phyloP scores from a whole-genome alignment of 2,797 vertebrate species.

The Mormyrops boulengeri region DNA sequence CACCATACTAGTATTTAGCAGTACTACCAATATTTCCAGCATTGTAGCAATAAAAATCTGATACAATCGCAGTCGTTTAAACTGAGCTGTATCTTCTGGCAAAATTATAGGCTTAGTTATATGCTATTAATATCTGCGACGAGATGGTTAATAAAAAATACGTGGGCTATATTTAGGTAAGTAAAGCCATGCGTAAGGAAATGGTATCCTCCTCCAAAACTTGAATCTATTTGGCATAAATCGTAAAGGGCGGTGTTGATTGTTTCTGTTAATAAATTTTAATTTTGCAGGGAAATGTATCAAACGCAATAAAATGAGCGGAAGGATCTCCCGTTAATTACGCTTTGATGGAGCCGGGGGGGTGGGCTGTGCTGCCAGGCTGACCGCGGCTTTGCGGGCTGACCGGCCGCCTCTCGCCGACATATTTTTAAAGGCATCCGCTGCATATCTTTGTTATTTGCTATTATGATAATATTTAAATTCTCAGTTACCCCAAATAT shows the following conservation, averaged over 20 bases:
- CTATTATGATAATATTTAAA: not conserved
- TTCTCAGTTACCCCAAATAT: not conserved
- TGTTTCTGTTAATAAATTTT: not conserved
- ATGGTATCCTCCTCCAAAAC: not conserved
- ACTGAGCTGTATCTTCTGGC: not conserved
- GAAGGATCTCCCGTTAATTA: not conserved
- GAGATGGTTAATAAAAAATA: constrained; percentile 2
- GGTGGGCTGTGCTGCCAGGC: not conserved
- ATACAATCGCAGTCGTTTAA: not conserved
- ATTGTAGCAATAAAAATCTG: not conserved
- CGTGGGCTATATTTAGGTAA: not conserved
- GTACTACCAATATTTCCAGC: not conserved
- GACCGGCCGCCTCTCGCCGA: not conserved
- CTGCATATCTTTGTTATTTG: not conserved
- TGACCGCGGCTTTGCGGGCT: not conserved
- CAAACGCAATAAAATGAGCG: not conserved
- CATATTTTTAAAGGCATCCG: not conserved
- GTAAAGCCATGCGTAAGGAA: not conserved
- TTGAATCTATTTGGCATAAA: not conserved
- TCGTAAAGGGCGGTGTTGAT: not conserved
- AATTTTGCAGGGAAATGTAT: not conserved
- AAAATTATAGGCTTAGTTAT: not conserved
- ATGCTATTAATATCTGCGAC: not conserved
- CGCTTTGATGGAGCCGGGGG: not conserved
- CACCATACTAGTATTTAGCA: not conserved